A percentile compares a stretch with the other conserved stretches of the same genome.
phyloP scores from a whole-genome alignment of 2,797 vertebrate genomes.

The Schizopygopsis pylzovi region DNA sequence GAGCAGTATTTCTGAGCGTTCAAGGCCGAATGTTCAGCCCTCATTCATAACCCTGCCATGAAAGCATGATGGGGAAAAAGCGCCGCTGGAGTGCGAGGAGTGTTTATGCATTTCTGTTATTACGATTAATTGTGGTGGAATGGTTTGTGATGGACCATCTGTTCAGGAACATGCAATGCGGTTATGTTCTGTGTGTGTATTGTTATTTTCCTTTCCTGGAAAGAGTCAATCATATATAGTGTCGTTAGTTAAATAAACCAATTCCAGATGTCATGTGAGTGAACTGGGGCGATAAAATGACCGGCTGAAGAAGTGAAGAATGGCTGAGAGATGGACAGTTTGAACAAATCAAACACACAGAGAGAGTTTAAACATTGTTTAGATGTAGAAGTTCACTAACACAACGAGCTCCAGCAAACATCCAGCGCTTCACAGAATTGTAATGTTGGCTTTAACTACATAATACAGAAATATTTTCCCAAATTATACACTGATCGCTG shows the following conservation, averaged over 20 bases:
- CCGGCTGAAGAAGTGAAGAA: neutral
- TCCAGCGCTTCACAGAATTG: neutral
- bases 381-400: neutral
- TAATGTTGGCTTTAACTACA: neutral
- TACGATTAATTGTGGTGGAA: conserved; percentile 66
- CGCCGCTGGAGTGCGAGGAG: neutral
- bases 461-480: neutral
- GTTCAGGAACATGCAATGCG: conserved; percentile 48
- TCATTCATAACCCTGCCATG: conserved; percentile 4
- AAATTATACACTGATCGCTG: neutral
- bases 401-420: neutral
- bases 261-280: neutral
- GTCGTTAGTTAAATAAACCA: neutral
- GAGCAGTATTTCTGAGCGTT: neutral
- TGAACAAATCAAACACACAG: neutral
- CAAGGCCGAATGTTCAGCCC: conserved; percentile 17
- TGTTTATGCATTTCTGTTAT: conserved; percentile 59
- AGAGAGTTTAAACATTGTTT: neutral
- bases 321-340: neutral
- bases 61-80: conserved; percentile 34
- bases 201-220: conserved; percentile 16
- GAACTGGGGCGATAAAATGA: neutral
- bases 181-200: neutral
- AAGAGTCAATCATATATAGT: neutral
- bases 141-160: conserved; percentile 65